Base-by-base conservation (phyloP, 2,888 invertebrate genomes). In the Macrophya alboannulata region DNA sequence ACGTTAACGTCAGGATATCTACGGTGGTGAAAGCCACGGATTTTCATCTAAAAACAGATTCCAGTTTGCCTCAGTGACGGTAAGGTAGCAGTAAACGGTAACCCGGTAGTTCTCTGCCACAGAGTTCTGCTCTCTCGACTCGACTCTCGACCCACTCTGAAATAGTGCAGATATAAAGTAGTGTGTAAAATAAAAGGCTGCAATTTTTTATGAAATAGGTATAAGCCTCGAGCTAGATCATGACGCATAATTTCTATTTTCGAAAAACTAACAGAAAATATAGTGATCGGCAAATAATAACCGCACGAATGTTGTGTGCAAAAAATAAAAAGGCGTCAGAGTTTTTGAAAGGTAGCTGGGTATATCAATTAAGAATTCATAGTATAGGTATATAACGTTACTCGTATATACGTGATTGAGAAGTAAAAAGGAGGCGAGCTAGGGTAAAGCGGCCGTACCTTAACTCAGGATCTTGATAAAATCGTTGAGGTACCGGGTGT, bases 351-450 rank as follows among this genome's bases (percentile, higher is more conserved):
- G 15, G 9, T 17, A 40, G 72, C 45, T 21, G 45, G 12, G n/a
- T 74, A 10, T 8, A 17, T 74, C 45, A 31, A 45, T 74, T 45
- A 45, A 45, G 43, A 74, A 74, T 74, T 74, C 72, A 74, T 21
- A 37, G 71, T 17, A 1, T 6, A 71, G 40, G 71, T 71, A n/a
- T 71, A 71, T 40, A 71, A 40, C 31, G 15, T 10, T 48, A 48
- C 17, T 21, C 62, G n/a, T 21, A 15, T 15, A 55, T 81, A 81
- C 83, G 83, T 83, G 82, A 82, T 82, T 48, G 65, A 83, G 83
- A 71, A 83, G 25, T 48, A 83, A 71, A 83, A 51, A 68, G 51
- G 68, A 45, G 40, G 17, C 17, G 25, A 31, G 17, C 17, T 12
- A 31, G 55, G 21, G 25, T 15, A 55, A 9, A 17, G 8, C 31